A percentile compares a stretch with the other conserved stretches of the same genome.
phyloP scores from a whole-genome alignment of 2,797 vertebrate species.

The Oreochromis mossambicus region DNA sequence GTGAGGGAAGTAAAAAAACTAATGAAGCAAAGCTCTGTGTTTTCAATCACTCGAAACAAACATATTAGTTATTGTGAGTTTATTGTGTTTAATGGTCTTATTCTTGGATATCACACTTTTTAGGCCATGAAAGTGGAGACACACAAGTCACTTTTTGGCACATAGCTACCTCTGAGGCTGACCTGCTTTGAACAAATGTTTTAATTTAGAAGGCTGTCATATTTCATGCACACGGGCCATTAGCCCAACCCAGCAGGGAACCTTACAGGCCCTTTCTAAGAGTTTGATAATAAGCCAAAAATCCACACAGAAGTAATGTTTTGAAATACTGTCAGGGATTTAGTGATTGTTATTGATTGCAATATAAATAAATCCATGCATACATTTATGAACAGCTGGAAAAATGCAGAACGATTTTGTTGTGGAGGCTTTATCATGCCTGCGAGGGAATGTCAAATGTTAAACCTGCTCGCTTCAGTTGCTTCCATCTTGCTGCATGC shows the following conservation, averaged over 20 bases:
- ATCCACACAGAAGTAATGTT: background rate
- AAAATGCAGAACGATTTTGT: background rate
- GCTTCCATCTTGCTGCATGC: background rate
- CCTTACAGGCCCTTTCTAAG: background rate
- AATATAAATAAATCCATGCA: background rate
- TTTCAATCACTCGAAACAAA: background rate
- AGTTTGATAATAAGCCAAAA: background rate
- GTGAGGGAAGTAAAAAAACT: background rate
- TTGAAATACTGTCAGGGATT: background rate
- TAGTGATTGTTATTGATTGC: background rate
- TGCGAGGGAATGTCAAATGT: background rate
- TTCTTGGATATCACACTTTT: background rate
- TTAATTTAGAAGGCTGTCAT: constrained; percentile 38
- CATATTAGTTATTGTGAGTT: background rate
- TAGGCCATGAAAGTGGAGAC: background rate
- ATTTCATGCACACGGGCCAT: constrained; percentile 29
- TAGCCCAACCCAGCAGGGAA: constrained; percentile 34
- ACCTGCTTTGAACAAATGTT: constrained; percentile 42
- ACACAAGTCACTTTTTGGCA: constrained; percentile 1
- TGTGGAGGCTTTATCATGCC: background rate
- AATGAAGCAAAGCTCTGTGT: background rate
- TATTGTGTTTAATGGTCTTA: background rate
- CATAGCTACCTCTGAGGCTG: constrained; percentile 6
- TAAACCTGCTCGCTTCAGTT: background rate
- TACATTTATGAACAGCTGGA: background rate